Conservation (phyloP, 2,888 invertebrate genomes). For the Ophraella communa region DNA sequence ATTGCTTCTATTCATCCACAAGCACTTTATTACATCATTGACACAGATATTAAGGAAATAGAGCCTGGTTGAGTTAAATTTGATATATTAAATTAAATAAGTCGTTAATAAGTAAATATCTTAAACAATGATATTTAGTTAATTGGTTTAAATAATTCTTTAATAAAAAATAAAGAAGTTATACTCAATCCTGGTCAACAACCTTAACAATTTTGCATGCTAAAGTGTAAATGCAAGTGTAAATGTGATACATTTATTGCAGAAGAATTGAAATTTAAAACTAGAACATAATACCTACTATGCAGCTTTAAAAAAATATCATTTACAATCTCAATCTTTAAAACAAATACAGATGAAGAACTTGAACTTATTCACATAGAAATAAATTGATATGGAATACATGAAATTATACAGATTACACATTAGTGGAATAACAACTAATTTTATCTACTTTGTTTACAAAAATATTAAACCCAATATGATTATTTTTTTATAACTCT, state of each 20-base stretch:
- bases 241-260: neutral
- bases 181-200: neutral
- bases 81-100: no score
- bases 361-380: neutral
- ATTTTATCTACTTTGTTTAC: no score
- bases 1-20: no score
- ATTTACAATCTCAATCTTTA: neutral
- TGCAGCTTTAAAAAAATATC: neutral
- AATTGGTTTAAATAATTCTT: neutral
- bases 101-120: no score
- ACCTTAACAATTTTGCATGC: neutral
- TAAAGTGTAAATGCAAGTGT: neutral
- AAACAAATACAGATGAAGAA: neutral
- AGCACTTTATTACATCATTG: no score
- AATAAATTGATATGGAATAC: neutral
- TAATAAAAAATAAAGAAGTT: neutral
- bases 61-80: no score
- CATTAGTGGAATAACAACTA: no score
- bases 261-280: neutral
- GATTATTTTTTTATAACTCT: no score
- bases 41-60: no score
- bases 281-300: neutral
- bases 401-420: no score
- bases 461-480: no score
- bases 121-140: no score